Evolutionary conservation across 2,113 vertebrate species (phyloP), one percentile per base, ranked within the genome.

Genomic region (Nycticebus coucang): DNA sequence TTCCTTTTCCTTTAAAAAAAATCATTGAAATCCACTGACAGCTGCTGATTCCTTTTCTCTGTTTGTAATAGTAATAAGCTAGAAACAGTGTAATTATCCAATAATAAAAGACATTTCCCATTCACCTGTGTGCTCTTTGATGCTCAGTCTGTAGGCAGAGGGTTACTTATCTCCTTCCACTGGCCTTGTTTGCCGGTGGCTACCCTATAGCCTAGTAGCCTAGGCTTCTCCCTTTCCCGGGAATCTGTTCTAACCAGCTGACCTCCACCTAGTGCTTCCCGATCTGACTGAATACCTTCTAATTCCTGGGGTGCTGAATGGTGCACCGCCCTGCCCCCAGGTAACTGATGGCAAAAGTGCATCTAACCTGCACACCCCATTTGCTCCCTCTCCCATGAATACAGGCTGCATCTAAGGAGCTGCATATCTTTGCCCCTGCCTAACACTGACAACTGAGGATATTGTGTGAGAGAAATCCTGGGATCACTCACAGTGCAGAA

Each of bases 1-100:
- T 64, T 55, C n/a, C 90, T 82, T 22, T 71, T 18, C 15, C 13
- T 26, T 93, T 87, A 89, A 93, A 94, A 74, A 94, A 74, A 75
- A 74, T 89, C 28, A 59, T 41, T 80, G 62, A 80, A 82, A 57
- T 92, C 81, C 26, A 30, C 89, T 91, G 79, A 80, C 59, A 94
- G 33, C 28, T 59, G 57, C 57, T 82, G 77, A 33, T 45, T 72
- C 55, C n/a, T 91, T 79, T 71, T 80, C 64, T 66, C n/a, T 82
- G 60, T 53, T 60, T 74, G 33, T 80, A 68, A 69, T 30, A 57
- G n/a, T 57, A 59, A 55, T 18, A 60, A 86, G 41, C 59, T 91
- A 69, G 50, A 71, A 66, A 66, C 14, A 59, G 50, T 82, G 45
- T 24, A 41, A 89, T 74, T 85, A 41, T 13, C 33, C 53, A 62